Conservation (phyloP, 2,797 vertebrate species). For the Tokudaia tokunoshimensis region DNA sequence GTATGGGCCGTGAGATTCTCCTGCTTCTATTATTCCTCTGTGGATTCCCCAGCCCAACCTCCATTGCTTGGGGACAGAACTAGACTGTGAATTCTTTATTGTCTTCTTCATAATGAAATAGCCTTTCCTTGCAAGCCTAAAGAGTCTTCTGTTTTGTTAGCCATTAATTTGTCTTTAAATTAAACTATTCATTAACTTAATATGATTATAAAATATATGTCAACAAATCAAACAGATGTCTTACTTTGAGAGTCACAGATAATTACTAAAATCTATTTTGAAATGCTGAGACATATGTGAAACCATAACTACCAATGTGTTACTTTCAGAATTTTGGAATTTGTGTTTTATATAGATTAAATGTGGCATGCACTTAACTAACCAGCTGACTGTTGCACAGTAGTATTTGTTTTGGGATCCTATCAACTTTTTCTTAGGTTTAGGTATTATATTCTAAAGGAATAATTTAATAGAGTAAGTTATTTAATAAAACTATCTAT, state of each 20-base stretch:
- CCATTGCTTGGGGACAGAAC: background rate
- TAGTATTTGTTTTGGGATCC: background rate
- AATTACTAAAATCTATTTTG: slow-evolving; percentile 22
- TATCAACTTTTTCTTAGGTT: background rate
- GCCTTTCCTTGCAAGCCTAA: background rate
- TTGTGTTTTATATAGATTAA: background rate
- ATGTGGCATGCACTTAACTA: background rate
- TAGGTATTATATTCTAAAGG: background rate
- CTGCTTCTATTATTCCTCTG: background rate
- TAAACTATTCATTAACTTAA: background rate
- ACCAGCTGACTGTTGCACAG: background rate
- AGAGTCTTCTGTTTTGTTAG: background rate
- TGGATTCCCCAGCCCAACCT: background rate
- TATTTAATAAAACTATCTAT: background rate
- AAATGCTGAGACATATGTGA: background rate
- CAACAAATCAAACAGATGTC: background rate
- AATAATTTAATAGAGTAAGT: background rate
- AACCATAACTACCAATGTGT: background rate
- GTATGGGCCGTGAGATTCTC: background rate
- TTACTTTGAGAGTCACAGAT: slow-evolving; percentile 3
- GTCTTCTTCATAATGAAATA: background rate
- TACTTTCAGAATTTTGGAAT: slow-evolving; percentile 48
- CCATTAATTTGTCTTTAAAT: background rate
- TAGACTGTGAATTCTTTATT: background rate
- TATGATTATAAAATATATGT: background rate